A percentile compares a stretch with the other conserved stretches of the same genome.
Evolutionary conservation across 2,888 invertebrate species (phyloP).

Genomic region (Mesochorus sp.): DNA sequence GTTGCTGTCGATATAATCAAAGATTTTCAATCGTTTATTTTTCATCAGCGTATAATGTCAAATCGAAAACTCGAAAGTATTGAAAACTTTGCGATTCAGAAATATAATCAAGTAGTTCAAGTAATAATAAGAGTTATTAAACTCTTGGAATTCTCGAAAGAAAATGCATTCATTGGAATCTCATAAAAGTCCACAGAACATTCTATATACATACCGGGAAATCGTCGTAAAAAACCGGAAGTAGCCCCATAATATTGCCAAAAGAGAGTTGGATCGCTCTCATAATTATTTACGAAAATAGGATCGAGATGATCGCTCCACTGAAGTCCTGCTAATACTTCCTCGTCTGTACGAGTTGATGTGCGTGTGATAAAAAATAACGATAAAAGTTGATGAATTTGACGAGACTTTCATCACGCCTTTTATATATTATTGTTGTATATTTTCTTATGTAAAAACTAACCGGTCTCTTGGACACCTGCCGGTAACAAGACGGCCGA

Average conservation of each 20-base stretch:
- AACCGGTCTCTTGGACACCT: conserved; percentile 88
- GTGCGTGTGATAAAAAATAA: too few species aligned
- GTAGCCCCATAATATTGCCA: conserved; percentile 99
- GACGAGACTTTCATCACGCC: too few species aligned
- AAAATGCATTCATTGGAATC: too few species aligned
- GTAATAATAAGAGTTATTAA: too few species aligned
- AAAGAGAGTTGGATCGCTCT: conserved; percentile 94
- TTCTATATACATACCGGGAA: conserved; percentile 87
- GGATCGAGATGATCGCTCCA: conserved; percentile 98
- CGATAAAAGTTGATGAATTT: background rate
- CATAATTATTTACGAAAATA: conserved; percentile 94
- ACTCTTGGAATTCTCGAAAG: too few species aligned
- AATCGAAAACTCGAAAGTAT: too few species aligned
- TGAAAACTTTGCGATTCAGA: too few species aligned
- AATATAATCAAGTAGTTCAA: too few species aligned
- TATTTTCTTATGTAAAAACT: conserved; percentile 64
- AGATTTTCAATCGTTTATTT: background rate
- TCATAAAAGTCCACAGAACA: too few species aligned
- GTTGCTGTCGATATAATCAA: conserved; percentile 84
- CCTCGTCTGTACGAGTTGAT: conserved; percentile 85
- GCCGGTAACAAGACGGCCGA: conserved; percentile 95
- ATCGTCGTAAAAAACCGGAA: conserved; percentile 96
- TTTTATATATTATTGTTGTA: too few species aligned
- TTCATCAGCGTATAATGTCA: too few species aligned
- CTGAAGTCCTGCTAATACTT: conserved; percentile 94